Percentiles rank a stretch among this genome's conserved stretches.
phyloP scores from a whole-genome alignment of 2,113 vertebrate species.

The Sclerurus mexicanus region DNA sequence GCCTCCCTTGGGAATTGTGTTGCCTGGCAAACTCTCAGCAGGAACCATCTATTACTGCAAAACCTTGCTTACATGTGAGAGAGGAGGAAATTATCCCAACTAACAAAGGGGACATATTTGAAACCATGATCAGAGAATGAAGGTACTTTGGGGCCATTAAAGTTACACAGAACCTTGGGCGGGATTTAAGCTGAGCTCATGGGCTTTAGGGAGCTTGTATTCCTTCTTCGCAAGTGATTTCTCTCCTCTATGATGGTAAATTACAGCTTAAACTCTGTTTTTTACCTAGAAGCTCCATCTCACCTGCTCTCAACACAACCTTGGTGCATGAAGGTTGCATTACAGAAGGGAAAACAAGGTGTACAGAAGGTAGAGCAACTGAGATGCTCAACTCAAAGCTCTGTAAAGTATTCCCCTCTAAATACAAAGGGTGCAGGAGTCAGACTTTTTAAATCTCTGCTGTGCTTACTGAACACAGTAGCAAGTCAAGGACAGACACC shows the following conservation, averaged over 20 bases:
- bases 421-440: neutral
- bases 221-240: neutral
- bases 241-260: neutral
- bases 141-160: neutral
- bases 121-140: neutral
- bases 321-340: neutral
- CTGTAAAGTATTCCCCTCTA: neutral
- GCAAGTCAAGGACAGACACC: neutral
- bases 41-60: neutral
- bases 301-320: neutral
- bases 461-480: neutral
- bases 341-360: neutral
- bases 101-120: neutral
- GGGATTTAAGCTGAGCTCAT: neutral
- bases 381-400: neutral
- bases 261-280: neutral
- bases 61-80: neutral
- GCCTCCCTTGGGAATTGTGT: conserved; percentile 10
- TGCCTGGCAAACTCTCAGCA: neutral
- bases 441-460: neutral
- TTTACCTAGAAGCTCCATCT: neutral
- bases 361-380: neutral
- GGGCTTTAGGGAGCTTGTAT: neutral
- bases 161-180: neutral
- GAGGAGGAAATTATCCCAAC: neutral